Evolutionary conservation across 2,888 invertebrate genomes (phyloP).

Genomic region (Onthophagus sagittarius): DNA sequence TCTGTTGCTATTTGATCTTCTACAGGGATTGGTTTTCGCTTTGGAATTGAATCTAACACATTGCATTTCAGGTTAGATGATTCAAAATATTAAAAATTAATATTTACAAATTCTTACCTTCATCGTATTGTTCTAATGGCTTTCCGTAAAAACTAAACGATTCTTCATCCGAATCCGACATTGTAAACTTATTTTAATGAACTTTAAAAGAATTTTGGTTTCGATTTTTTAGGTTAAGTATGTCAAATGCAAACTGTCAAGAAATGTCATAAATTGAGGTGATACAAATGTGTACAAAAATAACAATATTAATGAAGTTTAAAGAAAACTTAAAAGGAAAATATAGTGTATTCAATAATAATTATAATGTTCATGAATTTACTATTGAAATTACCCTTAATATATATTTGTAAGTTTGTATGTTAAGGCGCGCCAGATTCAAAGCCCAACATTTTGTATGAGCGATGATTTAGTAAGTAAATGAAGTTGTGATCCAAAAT

Average conservation of each 20-base stretch:
- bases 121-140: slow-evolving; percentile 75
- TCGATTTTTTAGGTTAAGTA: not conserved
- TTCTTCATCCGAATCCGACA: slow-evolving; percentile 57
- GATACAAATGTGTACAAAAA: no score
- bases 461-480: no score
- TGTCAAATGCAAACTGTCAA: not conserved
- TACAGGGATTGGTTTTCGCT: slow-evolving; percentile 72
- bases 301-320: no score
- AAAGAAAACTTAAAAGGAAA: no score
- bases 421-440: no score
- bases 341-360: no score
- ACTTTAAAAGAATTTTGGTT: not conserved
- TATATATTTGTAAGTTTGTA: no score
- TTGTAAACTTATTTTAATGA: slow-evolving; percentile 20
- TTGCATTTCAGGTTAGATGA: not conserved
- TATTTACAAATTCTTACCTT: slow-evolving; percentile 57
- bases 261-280: not conserved
- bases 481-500: no score
- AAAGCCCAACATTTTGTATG: no score
- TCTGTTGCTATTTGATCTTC: slow-evolving; percentile 90
- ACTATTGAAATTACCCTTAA: no score
- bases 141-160: slow-evolving; percentile 73
- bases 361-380: no score
- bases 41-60: slow-evolving; percentile 67
- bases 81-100: not conserved